Evolutionary conservation across 2,797 vertebrate genomes (phyloP).

Genomic region (Lagocephalus sceleratus): DNA sequence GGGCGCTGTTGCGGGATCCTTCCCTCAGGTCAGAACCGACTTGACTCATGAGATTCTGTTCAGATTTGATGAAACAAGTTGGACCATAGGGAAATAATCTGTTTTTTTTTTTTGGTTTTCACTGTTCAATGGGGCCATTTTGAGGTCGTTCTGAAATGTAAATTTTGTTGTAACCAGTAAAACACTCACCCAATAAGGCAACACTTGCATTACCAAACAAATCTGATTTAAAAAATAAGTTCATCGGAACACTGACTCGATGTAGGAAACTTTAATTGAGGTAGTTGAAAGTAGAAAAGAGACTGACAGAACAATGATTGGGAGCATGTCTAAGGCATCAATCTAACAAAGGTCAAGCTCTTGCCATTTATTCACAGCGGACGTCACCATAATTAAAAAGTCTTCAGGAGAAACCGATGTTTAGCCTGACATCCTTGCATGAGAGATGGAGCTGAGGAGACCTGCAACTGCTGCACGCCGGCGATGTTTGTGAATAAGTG

Average conservation of each 20-base stretch:
- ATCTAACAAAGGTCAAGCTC: slow-evolving; percentile 63
- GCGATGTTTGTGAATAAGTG: not conserved
- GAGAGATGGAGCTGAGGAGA: not conserved
- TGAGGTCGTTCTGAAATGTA: no score
- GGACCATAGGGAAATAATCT: no score
- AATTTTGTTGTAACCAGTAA: no score
- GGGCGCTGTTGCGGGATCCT: no score
- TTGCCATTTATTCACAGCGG: slow-evolving; percentile 19
- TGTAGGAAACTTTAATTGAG: slow-evolving; percentile 73
- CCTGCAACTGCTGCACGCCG: no score
- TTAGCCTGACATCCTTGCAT: not conserved
- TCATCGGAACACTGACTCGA: not conserved
- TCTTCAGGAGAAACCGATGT: slow-evolving; percentile 4
- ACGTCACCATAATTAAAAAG: slow-evolving; percentile 6
- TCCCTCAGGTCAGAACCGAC: no score
- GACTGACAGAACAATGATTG: slow-evolving; percentile 45
- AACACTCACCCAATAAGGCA: no score
- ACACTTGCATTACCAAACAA: not conserved
- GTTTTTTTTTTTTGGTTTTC: no score
- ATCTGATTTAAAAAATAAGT: not conserved
- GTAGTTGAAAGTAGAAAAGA: slow-evolving; percentile 64
- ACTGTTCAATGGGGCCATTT: no score
- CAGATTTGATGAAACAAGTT: no score
- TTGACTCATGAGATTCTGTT: no score
- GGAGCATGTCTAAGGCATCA: slow-evolving; percentile 43